Base-by-base conservation (phyloP, 2,888 invertebrate species). In the Stenichneumon culpator region DNA sequence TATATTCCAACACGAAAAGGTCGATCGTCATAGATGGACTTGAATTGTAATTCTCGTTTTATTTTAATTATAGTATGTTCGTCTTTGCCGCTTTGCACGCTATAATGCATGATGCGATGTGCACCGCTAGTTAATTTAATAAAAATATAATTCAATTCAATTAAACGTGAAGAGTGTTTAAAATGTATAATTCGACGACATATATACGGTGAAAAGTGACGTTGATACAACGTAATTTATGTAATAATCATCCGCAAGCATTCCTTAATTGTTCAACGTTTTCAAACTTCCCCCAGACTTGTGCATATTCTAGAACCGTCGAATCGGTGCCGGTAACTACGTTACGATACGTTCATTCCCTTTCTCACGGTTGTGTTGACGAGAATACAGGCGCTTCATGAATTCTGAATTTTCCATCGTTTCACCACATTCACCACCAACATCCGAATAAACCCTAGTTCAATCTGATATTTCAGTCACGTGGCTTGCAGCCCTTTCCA, bases 381-480 rank as follows among this genome's bases (percentile, higher is more conserved):
- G 52, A 22, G 57, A 11, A 25, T 57, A 25, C 63, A 57, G 52
- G 57, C 44, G 78, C 78, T 44, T 39, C 68, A 25, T 44, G 78
- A 78, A 68, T 78, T 68, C 68, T 44, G 16, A 68, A 78, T 78
- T 78, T 54, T 78, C 7, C 47, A 36, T 39, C 77, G 50, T 67
- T 36, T 67, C 68, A 67, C 39, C 19, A 44, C 67, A 25, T 57
- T 22, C 57, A 25, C 57, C 19, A 57, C 22, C 57, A 22, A 22
- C 57, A 22, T 22, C 25, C 1, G 25, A 57, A 57, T 57, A 14
- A 14, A 9, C 22, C 65, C 14, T 32, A 25, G 54, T 54, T 7
- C 67, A 32, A 68, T 78, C 28, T 2, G 14, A 54, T 25, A 78
- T 78, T 69, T 54, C 68, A 68, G 78, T 78, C 78, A 78, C 78